phyloP scores from a whole-genome alignment of 2,888 invertebrate species.

The Callinectes sapidus region DNA sequence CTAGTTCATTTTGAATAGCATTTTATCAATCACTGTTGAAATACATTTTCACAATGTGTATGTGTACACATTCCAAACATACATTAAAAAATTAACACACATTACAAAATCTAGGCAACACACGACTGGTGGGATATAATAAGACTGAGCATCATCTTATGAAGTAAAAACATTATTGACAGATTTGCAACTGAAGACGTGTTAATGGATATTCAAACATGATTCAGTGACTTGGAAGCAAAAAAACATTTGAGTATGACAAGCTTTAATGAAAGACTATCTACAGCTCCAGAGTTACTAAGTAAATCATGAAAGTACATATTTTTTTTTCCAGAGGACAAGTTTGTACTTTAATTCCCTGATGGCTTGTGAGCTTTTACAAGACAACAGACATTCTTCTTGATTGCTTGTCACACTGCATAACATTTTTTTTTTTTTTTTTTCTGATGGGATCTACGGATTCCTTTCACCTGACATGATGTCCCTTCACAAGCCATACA shows the following conservation, averaged over 20 bases:
- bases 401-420: conserved; percentile 1
- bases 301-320: conserved; percentile 42
- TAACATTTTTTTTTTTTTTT: not conserved
- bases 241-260: conserved; percentile 19
- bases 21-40: not conserved
- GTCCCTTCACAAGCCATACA: conserved; percentile 16
- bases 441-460: not conserved
- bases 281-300: conserved; percentile 40
- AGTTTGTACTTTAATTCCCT: conserved; percentile 60
- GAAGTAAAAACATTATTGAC: not conserved
- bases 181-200: not conserved
- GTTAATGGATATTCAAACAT: not conserved
- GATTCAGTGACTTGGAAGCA: conserved; percentile 23
- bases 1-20: not conserved
- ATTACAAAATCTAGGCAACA: not conserved
- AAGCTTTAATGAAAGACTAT: conserved; percentile 49
- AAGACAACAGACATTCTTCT: conserved; percentile 49
- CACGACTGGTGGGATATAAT: not conserved
- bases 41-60: not conserved
- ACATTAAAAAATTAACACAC: not conserved
- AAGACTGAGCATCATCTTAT: not conserved
- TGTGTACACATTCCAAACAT: not conserved
- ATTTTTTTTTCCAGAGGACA: conserved; percentile 51
- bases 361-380: conserved; percentile 53
- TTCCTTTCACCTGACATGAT: not conserved